Conservation (phyloP, 2,888 invertebrate genomes). For the Mamestra brassicae region DNA sequence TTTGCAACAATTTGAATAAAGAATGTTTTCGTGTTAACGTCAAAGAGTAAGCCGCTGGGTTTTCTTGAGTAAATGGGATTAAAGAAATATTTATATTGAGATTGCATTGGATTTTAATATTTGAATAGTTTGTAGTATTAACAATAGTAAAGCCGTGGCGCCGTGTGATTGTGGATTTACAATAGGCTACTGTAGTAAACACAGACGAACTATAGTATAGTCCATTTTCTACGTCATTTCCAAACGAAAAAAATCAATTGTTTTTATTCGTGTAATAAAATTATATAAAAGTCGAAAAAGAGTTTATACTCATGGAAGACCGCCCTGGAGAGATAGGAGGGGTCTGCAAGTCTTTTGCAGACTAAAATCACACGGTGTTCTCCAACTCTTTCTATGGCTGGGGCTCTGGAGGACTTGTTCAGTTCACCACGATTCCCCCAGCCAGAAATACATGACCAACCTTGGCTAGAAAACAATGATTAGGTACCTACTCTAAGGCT, state of each 20-base stretch:
- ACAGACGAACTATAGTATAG: neutral
- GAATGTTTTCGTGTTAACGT: slow-evolving; percentile 37
- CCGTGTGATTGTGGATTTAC: slow-evolving; percentile 35
- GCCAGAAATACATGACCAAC: neutral
- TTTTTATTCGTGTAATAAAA: neutral
- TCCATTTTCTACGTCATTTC: no score
- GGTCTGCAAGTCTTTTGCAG: neutral
- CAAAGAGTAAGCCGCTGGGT: slow-evolving; percentile 34
- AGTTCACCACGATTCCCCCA: neutral
- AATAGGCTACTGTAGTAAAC: slow-evolving; percentile 21
- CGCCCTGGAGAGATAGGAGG: no score
- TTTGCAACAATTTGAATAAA: slow-evolving; percentile 37
- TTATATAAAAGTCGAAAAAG: no score
- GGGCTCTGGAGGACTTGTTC: neutral
- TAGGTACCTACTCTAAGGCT: no score
- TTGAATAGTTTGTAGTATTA: slow-evolving; percentile 10
- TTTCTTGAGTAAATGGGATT: slow-evolving; percentile 44
- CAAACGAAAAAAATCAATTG: no score
- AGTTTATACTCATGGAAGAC: neutral
- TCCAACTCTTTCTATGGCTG: neutral
- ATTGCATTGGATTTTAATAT: slow-evolving; percentile 27
- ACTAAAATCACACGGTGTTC: neutral
- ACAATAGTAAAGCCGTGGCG: slow-evolving; percentile 34
- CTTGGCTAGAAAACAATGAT: neutral
- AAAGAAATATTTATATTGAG: slow-evolving; percentile 39